Conservation (phyloP, 2,797 vertebrate genomes). For the Clarias pachynema region DNA sequence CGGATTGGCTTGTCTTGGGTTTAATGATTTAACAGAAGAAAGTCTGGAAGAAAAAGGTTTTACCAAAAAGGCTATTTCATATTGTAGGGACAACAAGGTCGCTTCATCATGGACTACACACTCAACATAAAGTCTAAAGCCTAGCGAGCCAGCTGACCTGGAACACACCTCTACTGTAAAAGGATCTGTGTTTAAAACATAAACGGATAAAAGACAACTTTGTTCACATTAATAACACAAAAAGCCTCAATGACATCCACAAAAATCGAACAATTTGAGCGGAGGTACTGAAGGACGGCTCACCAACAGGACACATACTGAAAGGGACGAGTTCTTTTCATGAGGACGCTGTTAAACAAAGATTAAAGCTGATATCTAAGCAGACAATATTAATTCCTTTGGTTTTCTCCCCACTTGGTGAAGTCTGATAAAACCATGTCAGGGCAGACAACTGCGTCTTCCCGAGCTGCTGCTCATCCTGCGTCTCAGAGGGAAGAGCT, state of each 20-base stretch:
- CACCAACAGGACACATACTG: neutral
- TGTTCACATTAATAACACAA: neutral
- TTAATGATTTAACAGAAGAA: neutral
- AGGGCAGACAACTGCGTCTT: neutral
- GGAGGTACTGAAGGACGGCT: neutral
- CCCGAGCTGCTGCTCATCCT: neutral
- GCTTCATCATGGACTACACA: too few relatives aligned
- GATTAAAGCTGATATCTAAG: slow-evolving; percentile 12
- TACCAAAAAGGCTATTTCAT: neutral
- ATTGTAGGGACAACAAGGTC: neutral
- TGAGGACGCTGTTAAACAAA: neutral
- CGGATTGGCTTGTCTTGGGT: too few relatives aligned
- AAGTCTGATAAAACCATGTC: neutral
- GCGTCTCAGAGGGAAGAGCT: neutral
- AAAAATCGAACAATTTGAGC: neutral
- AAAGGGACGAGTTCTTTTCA: neutral
- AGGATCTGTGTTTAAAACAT: neutral
- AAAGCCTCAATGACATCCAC: neutral
- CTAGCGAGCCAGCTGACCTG: neutral
- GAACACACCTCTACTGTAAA: neutral
- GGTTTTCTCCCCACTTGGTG: neutral
- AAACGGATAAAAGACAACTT: neutral
- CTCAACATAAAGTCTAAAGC: neutral
- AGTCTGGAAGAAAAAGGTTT: neutral
- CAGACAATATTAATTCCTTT: neutral